phyloP scores from a whole-genome alignment of 2,888 invertebrate genomes.

The Iselma pallidipennis region DNA sequence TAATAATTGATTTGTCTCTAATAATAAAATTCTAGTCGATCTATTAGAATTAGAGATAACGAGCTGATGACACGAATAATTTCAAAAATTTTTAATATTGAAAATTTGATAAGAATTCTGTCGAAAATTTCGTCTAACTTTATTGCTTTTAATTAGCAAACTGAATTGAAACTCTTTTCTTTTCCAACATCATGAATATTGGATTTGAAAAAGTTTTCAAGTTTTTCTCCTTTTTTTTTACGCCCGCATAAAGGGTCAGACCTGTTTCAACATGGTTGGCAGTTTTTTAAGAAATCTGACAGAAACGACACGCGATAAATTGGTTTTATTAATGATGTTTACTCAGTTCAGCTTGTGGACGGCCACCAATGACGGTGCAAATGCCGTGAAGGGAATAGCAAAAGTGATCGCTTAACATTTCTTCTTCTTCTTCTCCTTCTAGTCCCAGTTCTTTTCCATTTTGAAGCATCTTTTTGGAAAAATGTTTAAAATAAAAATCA shows the following conservation, averaged over 20 bases:
- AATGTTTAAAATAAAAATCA: no score
- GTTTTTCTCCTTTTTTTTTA: slow-evolving; percentile 9
- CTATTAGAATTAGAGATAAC: neutral
- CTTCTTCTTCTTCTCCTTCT: no score
- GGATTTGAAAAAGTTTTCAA: slow-evolving; percentile 46
- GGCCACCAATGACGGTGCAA: neutral
- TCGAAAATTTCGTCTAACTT: neutral
- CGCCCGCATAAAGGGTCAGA: neutral
- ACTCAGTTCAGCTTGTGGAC: slow-evolving; percentile 35
- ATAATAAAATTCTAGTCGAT: neutral
- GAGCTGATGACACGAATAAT: no score
- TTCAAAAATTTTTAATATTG: neutral
- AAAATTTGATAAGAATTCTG: neutral
- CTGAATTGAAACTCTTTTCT: slow-evolving; percentile 41
- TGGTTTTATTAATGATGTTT: slow-evolving; percentile 57
- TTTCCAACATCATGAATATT: slow-evolving; percentile 48
- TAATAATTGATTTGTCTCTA: neutral
- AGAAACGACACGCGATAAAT: slow-evolving; percentile 49
- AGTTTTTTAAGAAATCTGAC: slow-evolving; percentile 44
- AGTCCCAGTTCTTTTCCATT: no score
- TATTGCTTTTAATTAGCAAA: slow-evolving; percentile 10
- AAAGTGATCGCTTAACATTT: neutral
- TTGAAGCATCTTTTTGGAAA: no score
- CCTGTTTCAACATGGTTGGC: neutral
- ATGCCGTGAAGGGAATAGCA: neutral